Base-by-base conservation (phyloP, 37 sponge, comb jelly and placozoan genomes). In the Theonella swinhoei region DNA sequence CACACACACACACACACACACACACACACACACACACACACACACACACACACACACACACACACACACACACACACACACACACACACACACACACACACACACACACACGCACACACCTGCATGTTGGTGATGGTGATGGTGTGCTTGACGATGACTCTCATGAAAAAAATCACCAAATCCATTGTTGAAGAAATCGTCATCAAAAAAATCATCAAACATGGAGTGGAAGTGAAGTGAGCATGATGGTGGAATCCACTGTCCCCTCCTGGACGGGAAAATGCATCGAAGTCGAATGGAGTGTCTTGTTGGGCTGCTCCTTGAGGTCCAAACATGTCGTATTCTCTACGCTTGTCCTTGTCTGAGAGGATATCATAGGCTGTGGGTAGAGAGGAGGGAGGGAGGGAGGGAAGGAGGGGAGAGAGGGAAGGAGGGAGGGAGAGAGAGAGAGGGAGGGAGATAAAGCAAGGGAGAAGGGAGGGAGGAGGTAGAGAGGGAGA, bases 321-420 rank as follows among this genome's bases (percentile, higher is more conserved):
- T 37, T 72, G 73, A 1, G 47, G 19, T 64, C 92, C 92, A 76
- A 80, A 88, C 78, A 58, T 74, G 66, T 92, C 92, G 42, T 92
- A 92, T 23, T 92, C 81, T 33, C 67, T 75, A 2, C 92, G 64
- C 61, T 92, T 92, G 19, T 92, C 71, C 0, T 75, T 39, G 67
- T 92, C 77, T 70, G 92, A 92, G 8, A 92, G 77, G 14, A 92
- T 72, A 9, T 88, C 88, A 69, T 92, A 92, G 37, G 92, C 92
- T 92, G 54, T 39, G 25, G 36, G 24, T n/a, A n/a, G n/a, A n/a
- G n/a, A n/a, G n/a, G n/a, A n/a, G n/a, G n/a, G n/a, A n/a, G n/a
- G n/a, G n/a, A n/a, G n/a, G n/a, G n/a, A n/a, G n/a, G n/a, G n/a
- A n/a, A n/a, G n/a, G n/a, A n/a, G n/a, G n/a, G n/a, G n/a, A n/a